Evolutionary conservation across 2,797 vertebrate species (phyloP).

Genomic region (Tenualosa ilisha): DNA sequence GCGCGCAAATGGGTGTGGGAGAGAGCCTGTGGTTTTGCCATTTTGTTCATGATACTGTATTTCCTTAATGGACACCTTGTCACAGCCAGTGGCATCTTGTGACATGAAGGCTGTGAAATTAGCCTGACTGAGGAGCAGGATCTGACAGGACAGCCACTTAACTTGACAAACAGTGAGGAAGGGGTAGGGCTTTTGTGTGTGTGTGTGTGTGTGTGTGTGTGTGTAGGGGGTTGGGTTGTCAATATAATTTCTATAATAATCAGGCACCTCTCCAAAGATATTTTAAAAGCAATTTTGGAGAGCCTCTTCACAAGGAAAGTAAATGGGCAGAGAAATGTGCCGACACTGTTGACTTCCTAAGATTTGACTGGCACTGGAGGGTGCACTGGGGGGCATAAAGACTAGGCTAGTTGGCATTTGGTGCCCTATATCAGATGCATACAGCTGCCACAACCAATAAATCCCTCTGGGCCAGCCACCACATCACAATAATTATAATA

Average conservation of each 20-base stretch:
- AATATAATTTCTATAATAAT: neutral
- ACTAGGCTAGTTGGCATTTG: neutral
- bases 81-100: neutral
- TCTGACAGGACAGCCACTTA: conserved; percentile 6
- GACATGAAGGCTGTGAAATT: conserved; percentile 7
- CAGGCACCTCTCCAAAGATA: conserved; percentile 6
- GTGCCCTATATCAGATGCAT: neutral
- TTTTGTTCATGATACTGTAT: neutral
- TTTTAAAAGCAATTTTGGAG: conserved; percentile 12
- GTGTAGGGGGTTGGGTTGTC: neutral
- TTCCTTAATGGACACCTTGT: neutral
- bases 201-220: conserved; percentile 12
- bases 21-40: neutral
- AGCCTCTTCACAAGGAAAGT: neutral
- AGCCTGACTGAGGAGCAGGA: neutral
- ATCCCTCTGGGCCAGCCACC: neutral
- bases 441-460: neutral
- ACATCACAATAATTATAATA: neutral
- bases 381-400: neutral
- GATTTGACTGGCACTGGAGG: neutral
- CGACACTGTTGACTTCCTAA: neutral
- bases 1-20: neutral
- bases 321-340: neutral
- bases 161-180: neutral
- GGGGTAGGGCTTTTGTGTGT: neutral